Evolutionary conservation across 2,888 invertebrate species (phyloP), one percentile per base, ranked within the genome.

Genomic region (Vanessa cardui): DNA sequence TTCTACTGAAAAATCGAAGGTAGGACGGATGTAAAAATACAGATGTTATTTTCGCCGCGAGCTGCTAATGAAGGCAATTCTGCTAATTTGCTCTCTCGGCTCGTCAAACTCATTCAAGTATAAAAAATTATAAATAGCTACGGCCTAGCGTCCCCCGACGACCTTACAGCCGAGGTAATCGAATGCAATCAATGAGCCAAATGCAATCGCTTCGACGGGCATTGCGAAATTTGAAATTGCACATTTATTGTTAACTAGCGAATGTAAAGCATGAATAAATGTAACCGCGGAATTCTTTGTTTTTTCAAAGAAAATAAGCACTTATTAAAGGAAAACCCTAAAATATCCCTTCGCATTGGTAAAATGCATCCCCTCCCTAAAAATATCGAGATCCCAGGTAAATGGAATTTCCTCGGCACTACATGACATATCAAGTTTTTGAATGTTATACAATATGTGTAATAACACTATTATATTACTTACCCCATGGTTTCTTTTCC

Each of bases 401-500:
- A 84, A 83, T 77, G 72, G 61, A 73, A 75, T 78, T 84, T 85
- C 81, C 78, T 77, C 69, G 47, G 20, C 15, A 45, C 58, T 31
- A 16, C 46, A 50, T 39, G 12, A 12, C 12, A 46, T n/a, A 15
- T 16, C 1, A 21, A 26, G 44, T 16, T 18, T 46, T 8, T 21
- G 56, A 31, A 31, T 31, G 6, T 54, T 21, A 54, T 46, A 62
- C 20, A 16, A 18, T 15, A 33, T 60, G 20, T 46, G 46, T 39
- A n/a, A 16, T 54, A 39, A 45, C 18, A n/a, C 12, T 44, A 21
- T 47, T 54, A 77, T 69, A 66, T 60, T 80, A 94, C 94, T 94
- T 88, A 96, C 96, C 96, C 96, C 96, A 96, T 96, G 79, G 95
- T 95, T 93, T 96, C 96, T 93, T 96, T 96, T 93, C 96, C 96